Evolutionary conservation across 2,888 invertebrate species (phyloP).

Genomic region (Drosophila prostipennis): DNA sequence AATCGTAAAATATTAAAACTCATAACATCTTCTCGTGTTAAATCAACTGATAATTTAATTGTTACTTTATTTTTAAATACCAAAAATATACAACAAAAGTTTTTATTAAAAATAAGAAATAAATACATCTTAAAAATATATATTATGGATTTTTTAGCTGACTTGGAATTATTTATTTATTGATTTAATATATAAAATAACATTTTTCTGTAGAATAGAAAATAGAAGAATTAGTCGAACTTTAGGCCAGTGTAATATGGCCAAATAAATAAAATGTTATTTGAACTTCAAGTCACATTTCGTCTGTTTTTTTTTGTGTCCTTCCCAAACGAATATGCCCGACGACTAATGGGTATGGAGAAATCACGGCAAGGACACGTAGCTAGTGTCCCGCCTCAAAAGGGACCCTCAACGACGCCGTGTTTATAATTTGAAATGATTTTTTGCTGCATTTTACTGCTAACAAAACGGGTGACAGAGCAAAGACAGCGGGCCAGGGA

Average conservation of each 20-base stretch:
- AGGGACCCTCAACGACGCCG: conserved; percentile 46
- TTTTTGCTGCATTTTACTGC: conserved; percentile 68
- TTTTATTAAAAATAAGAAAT: too few species aligned
- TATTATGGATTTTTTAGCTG: background rate
- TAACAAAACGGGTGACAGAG: conserved; percentile 23
- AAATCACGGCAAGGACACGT: conserved; percentile 50
- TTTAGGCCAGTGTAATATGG: too few species aligned
- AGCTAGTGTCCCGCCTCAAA: conserved; percentile 39
- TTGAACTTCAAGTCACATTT: too few species aligned
- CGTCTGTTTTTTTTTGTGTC: background rate
- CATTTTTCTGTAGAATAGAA: too few species aligned
- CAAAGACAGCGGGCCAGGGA: conserved; percentile 3
- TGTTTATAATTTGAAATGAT: conserved; percentile 77
- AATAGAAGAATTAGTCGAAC: too few species aligned
- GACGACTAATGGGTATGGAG: background rate
- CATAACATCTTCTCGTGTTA: too few species aligned
- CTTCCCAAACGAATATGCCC: background rate
- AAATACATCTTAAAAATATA: background rate
- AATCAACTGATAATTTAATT: too few species aligned
- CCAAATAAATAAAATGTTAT: too few species aligned
- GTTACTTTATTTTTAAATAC: too few species aligned
- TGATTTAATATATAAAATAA: too few species aligned
- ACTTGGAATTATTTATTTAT: background rate
- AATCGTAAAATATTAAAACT: too few species aligned
- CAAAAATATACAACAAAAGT: too few species aligned